Evolutionary conservation across 2,797 vertebrate genomes (phyloP).

Genomic region (Takifugu ocellatus): DNA sequence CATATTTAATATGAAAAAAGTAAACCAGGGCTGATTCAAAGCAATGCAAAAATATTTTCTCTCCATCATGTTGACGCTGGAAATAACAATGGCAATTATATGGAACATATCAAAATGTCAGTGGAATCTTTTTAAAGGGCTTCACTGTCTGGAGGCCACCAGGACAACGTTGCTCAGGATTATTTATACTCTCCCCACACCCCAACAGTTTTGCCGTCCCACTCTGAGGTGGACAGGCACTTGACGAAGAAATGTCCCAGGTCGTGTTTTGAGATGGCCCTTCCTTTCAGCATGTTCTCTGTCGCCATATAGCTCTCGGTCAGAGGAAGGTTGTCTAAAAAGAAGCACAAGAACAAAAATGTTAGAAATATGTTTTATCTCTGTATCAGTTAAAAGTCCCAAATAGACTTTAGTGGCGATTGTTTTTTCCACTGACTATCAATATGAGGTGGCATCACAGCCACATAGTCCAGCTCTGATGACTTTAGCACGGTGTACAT

Average conservation of each 20-base stretch:
- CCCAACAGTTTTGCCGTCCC: slow-evolving; percentile 80
- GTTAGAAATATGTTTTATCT: not conserved
- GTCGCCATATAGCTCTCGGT: slow-evolving; percentile 76
- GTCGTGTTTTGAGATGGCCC: slow-evolving; percentile 87
- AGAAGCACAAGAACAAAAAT: not conserved
- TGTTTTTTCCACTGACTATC: slow-evolving; percentile 64
- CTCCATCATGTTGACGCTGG: not conserved
- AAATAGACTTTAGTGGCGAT: not conserved
- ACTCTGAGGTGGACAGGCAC: slow-evolving; percentile 81
- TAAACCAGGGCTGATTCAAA: not conserved
- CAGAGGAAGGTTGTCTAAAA: slow-evolving; percentile 81
- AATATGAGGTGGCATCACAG: slow-evolving; percentile 89
- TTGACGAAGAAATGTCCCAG: slow-evolving; percentile 87
- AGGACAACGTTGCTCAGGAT: not conserved
- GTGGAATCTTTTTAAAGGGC: not conserved
- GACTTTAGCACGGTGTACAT: slow-evolving; percentile 82
- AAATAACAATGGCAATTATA: not conserved
- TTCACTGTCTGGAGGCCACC: not conserved
- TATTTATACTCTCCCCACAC: slow-evolving; percentile 80
- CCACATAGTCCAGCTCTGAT: slow-evolving; percentile 84
- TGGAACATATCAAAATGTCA: too few species aligned
- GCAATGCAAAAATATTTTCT: not conserved
- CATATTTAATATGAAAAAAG: not conserved
- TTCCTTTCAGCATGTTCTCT: slow-evolving; percentile 72
- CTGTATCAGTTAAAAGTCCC: not conserved